Evolutionary conservation across 2,888 invertebrate genomes (phyloP).

Genomic region (Drosophila mimetica): DNA sequence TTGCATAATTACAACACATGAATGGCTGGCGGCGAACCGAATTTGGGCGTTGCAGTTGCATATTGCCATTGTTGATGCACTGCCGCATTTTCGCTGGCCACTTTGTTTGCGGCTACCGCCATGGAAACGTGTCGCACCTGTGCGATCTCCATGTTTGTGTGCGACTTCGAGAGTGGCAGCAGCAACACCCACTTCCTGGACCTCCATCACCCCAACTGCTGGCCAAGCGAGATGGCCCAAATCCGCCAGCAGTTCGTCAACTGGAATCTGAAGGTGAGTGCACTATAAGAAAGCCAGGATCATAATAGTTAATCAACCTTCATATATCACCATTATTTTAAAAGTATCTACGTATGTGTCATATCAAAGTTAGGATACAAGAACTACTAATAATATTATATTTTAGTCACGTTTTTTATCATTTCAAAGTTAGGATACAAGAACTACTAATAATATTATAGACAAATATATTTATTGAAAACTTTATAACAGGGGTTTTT

Average conservation of each 20-base stretch:
- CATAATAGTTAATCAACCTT: no score
- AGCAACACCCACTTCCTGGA: slow-evolving; percentile 70
- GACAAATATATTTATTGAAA: no score
- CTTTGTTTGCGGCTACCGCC: slow-evolving; percentile 40
- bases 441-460: no score
- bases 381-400: no score
- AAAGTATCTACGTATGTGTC: no score
- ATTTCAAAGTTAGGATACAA: no score
- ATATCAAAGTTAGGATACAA: no score
- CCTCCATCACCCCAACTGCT: slow-evolving; percentile 77
- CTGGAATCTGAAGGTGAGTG: slow-evolving; percentile 80
- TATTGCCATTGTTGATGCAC: slow-evolving; percentile 24
- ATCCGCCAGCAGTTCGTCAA: slow-evolving; percentile 75
- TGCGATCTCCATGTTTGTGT: slow-evolving; percentile 69
- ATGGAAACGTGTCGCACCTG: slow-evolving; percentile 83
- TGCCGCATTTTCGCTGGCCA: slow-evolving; percentile 23
- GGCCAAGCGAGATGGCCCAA: slow-evolving; percentile 74
- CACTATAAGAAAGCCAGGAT: no score
- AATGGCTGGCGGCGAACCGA: slow-evolving; percentile 6
- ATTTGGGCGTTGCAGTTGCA: slow-evolving; percentile 42
- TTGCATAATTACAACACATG: slow-evolving; percentile 61
- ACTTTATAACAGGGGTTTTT: no score
- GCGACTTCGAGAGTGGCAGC: slow-evolving; percentile 80
- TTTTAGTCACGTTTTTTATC: no score
- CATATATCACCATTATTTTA: no score